Percentiles rank a stretch among this genome's conserved stretches.
These are phyloP conservation scores for Allacma fusca DNA, from an alignment of 2,888 invertebrate genomes.

Conservation along the genomic window DNA sequence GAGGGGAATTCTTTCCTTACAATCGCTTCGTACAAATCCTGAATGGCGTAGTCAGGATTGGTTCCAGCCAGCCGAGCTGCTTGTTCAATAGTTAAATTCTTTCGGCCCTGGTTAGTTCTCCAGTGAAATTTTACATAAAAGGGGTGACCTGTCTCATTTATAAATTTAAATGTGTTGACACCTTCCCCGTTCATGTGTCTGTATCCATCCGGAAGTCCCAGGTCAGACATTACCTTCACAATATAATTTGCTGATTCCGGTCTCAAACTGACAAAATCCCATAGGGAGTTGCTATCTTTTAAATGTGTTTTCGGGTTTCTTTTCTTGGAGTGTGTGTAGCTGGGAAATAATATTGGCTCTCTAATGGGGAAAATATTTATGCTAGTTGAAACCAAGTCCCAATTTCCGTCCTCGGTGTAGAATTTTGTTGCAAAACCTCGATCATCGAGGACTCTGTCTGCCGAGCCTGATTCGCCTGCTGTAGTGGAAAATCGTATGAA, in stretches of 20 bases:
- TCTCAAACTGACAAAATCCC: conserved; percentile 78
- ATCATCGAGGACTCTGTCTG: conserved; percentile 69
- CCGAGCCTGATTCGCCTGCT: conserved; percentile 63
- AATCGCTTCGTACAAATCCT: conserved; percentile 65
- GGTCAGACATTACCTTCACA: conserved; percentile 84
- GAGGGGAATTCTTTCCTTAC: conserved; percentile 64
- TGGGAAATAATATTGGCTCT: conserved; percentile 68
- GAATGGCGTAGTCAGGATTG: conserved; percentile 64
- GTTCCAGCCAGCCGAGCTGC: conserved; percentile 62
- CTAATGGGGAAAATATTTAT: conserved; percentile 70
- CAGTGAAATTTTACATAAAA: conserved; percentile 72
- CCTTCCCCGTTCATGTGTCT: not conserved
- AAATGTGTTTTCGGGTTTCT: conserved; percentile 68
- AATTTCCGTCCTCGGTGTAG: conserved; percentile 65
- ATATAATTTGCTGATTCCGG: conserved; percentile 87
- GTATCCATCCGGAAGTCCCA: not conserved
- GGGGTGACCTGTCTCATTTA: conserved; percentile 76
- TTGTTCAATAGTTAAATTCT: conserved; percentile 63
- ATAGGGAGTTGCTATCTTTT: conserved; percentile 62
- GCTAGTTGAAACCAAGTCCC: conserved; percentile 69
- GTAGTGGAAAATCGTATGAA: too few relatives aligned
- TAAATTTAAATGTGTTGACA: conserved; percentile 69
- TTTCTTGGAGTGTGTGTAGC: conserved; percentile 68
- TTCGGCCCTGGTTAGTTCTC: conserved; percentile 66
- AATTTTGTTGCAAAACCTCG: conserved; percentile 68